These are phyloP conservation scores for Aphidius gifuensis DNA, from an alignment of 1,140 invertebrate species.

Conservation along the genomic window DNA sequence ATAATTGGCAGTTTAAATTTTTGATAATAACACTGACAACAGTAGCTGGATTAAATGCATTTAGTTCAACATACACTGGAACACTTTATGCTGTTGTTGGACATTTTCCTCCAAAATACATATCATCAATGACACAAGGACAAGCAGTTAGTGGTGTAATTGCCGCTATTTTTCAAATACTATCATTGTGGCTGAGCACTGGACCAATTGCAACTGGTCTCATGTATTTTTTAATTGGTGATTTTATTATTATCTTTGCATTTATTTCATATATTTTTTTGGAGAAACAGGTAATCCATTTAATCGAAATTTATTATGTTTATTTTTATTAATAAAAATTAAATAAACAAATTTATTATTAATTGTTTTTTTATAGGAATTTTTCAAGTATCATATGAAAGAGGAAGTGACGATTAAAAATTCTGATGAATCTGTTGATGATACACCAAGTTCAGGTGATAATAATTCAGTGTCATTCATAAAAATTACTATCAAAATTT, in stretches of 20 bases:
- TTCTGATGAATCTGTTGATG: conserved; percentile 40
- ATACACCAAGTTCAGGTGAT: conserved; percentile 38
- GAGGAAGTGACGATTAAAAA: conserved; percentile 43
- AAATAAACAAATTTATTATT: neutral
- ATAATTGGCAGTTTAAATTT: conserved; percentile 79
- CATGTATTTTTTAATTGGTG: conserved; percentile 83
- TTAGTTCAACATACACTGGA: conserved; percentile 77
- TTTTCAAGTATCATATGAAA: conserved; percentile 68
- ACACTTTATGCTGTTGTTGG: conserved; percentile 82
- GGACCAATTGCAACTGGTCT: conserved; percentile 76
- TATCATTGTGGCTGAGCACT: conserved; percentile 77
- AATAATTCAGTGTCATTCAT: conserved; percentile 50
- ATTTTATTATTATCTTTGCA: conserved; percentile 67
- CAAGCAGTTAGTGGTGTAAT: conserved; percentile 89
- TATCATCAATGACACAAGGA: conserved; percentile 81
- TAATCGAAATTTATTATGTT: too few species aligned
- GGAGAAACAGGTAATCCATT: conserved; percentile 61
- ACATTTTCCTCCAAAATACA: conserved; percentile 81
- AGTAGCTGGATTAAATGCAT: conserved; percentile 62
- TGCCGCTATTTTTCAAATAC: conserved; percentile 78
- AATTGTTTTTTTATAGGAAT: conserved; percentile 51
- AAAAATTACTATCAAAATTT: conserved; percentile 67
- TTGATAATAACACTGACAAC: conserved; percentile 75
- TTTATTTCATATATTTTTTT: conserved; percentile 70
- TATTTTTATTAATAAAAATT: neutral